These are phyloP conservation scores for Sclerurus mexicanus DNA, from an alignment of 2,113 vertebrate genomes.

Conservation along the genomic window DNA sequence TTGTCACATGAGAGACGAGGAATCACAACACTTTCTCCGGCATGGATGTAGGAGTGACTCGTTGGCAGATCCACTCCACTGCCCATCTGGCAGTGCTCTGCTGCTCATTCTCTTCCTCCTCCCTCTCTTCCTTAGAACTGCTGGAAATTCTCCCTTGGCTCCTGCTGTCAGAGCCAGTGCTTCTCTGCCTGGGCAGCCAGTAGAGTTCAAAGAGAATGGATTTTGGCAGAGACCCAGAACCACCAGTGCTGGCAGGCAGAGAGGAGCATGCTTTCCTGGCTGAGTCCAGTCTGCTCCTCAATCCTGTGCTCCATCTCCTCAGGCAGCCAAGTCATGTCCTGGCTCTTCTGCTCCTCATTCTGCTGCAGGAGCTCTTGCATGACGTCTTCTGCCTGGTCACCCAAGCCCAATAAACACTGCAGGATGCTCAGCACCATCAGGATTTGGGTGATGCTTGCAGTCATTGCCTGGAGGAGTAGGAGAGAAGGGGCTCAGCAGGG, in stretches of 20 bases:
- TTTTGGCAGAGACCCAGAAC: not conserved
- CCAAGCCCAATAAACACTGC: rapidly evolving
- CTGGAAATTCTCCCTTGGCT: not conserved
- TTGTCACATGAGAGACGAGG: not conserved
- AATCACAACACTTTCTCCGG: rapidly evolving
- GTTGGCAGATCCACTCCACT: not conserved
- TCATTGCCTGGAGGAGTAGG: not conserved
- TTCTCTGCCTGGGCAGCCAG: not conserved
- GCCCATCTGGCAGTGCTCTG: not conserved
- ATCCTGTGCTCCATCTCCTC: not conserved
- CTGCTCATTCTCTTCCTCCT: not conserved
- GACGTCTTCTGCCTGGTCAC: not conserved
- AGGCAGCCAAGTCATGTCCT: not conserved
- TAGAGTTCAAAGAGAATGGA: not conserved
- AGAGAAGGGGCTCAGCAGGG: not conserved
- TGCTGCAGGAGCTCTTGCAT: not conserved
- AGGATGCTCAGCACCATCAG: not conserved
- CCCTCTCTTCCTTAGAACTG: not conserved
- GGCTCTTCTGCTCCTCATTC: not conserved
- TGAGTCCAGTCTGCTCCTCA: not conserved
- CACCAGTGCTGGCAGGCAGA: not conserved
- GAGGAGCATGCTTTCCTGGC: rapidly evolving
- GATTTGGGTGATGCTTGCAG: not conserved
- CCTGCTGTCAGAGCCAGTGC: not conserved
- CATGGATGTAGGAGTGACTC: not conserved